Evolutionary conservation across 1,140 invertebrate genomes (phyloP).

Genomic region (Brachionus angularis): DNA sequence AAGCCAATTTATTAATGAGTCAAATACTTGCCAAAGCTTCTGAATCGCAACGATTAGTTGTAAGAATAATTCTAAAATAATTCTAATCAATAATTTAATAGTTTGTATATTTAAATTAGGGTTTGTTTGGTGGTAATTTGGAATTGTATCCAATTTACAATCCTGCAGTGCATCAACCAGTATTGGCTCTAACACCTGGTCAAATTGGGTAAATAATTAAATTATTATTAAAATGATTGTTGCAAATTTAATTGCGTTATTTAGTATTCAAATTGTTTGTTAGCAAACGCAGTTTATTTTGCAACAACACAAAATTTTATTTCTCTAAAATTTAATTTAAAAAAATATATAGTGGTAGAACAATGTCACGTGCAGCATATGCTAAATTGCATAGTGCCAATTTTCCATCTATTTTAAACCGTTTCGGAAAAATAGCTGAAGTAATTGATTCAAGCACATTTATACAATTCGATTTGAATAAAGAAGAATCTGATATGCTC

Average conservation of each 20-base stretch:
- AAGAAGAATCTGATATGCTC: conserved; percentile 53
- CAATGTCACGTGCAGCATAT: conserved; percentile 51
- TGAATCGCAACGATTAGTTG: conserved; percentile 23
- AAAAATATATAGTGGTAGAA: no score
- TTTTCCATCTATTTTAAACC: conserved; percentile 54
- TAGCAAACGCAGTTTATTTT: conserved; percentile 17
- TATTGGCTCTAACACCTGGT: conserved; percentile 48
- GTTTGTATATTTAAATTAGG: neutral
- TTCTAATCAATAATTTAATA: neutral
- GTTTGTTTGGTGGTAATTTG: conserved; percentile 37
- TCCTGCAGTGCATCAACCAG: conserved; percentile 50
- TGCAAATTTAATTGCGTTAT: no score
- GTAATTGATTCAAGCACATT: conserved; percentile 52
- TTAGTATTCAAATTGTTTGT: no score
- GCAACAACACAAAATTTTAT: neutral
- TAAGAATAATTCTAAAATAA: neutral
- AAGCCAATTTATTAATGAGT: conserved; percentile 35
- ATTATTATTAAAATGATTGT: no score
- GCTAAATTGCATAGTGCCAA: conserved; percentile 54
- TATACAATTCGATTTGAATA: conserved; percentile 46
- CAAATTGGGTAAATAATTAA: conserved; percentile 39
- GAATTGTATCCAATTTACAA: conserved; percentile 52
- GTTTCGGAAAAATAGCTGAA: conserved; percentile 53
- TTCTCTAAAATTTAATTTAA: neutral
- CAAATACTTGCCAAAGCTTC: conserved; percentile 8